These are phyloP conservation scores for Coregonus clupeaformis DNA, from an alignment of 2,113 vertebrate genomes.

Conservation along the genomic window DNA sequence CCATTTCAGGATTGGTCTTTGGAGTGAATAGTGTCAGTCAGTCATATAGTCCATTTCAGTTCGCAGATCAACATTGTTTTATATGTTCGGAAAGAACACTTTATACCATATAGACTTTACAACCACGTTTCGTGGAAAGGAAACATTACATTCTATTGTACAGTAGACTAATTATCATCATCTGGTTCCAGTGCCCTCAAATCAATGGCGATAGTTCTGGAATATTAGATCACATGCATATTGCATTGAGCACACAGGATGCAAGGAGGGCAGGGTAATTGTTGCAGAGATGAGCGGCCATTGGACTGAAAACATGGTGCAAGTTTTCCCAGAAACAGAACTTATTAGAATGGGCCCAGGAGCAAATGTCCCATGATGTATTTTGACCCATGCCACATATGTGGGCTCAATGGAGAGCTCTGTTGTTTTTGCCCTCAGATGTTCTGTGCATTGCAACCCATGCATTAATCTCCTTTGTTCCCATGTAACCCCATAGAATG, in stretches of 20 bases:
- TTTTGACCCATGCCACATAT: constrained; percentile 54
- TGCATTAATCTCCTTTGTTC: too few species aligned
- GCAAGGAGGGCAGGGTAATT: constrained; percentile 49
- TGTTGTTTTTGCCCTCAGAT: constrained; percentile 53
- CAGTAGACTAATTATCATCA: neutral
- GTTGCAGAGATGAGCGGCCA: constrained; percentile 52
- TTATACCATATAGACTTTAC: too few species aligned
- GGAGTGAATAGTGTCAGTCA: neutral
- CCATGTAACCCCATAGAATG: too few species aligned
- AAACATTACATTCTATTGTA: neutral
- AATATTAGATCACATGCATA: constrained; percentile 62
- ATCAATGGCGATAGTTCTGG: constrained; percentile 18
- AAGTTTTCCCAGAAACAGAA: constrained; percentile 57
- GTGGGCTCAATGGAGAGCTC: constrained; percentile 53
- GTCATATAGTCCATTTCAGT: neutral
- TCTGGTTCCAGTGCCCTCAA: neutral
- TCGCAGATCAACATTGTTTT: too few species aligned
- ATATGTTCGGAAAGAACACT: too few species aligned
- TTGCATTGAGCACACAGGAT: constrained; percentile 49
- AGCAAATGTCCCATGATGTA: constrained; percentile 60
- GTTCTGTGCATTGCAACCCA: neutral
- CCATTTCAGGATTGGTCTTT: neutral
- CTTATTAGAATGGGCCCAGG: constrained; percentile 53
- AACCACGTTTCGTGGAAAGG: neutral
- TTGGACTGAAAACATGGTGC: constrained; percentile 56